These are phyloP conservation scores for Neosalanx taihuensis DNA, from an alignment of 2,797 vertebrate species.

Conservation along the genomic window DNA sequence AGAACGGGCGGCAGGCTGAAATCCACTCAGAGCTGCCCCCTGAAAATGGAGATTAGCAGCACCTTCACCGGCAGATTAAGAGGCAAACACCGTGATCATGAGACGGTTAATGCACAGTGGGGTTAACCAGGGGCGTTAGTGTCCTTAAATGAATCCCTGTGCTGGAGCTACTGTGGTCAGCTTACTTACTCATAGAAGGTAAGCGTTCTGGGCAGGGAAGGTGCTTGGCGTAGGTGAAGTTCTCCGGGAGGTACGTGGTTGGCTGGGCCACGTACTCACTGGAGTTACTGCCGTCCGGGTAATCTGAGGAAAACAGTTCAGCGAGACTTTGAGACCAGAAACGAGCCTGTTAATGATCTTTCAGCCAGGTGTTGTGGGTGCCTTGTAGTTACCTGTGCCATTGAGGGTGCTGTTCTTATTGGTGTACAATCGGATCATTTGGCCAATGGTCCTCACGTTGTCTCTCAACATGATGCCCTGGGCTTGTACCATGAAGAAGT, in stretches of 20 bases:
- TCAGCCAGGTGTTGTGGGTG: not conserved
- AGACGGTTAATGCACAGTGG: too few species aligned
- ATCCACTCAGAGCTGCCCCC: not conserved
- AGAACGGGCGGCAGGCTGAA: not conserved
- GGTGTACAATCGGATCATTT: slow-evolving; percentile 94
- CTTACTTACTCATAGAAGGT: slow-evolving; percentile 95
- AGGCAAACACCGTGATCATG: too few species aligned
- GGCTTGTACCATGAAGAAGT: slow-evolving; percentile 98
- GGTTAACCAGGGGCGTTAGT: not conserved
- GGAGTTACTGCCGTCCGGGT: slow-evolving; percentile 91
- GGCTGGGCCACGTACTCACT: slow-evolving; percentile 90
- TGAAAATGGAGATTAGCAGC: not conserved
- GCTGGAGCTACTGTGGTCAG: not conserved
- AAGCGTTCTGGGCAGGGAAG: slow-evolving; percentile 92
- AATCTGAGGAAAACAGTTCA: slow-evolving; percentile 72
- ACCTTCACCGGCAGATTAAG: not conserved
- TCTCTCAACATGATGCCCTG: slow-evolving; percentile 95
- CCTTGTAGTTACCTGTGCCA: slow-evolving; percentile 81
- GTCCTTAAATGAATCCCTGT: not conserved
- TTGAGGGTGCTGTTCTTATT: slow-evolving; percentile 94
- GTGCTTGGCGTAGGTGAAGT: slow-evolving; percentile 90
- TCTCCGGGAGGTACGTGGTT: slow-evolving; percentile 91
- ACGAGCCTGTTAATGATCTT: not conserved
- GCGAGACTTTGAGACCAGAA: not conserved
- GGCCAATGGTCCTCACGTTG: slow-evolving; percentile 93